Evolutionary conservation across 2,113 vertebrate genomes (phyloP).

Genomic region (Cacatua alba): DNA sequence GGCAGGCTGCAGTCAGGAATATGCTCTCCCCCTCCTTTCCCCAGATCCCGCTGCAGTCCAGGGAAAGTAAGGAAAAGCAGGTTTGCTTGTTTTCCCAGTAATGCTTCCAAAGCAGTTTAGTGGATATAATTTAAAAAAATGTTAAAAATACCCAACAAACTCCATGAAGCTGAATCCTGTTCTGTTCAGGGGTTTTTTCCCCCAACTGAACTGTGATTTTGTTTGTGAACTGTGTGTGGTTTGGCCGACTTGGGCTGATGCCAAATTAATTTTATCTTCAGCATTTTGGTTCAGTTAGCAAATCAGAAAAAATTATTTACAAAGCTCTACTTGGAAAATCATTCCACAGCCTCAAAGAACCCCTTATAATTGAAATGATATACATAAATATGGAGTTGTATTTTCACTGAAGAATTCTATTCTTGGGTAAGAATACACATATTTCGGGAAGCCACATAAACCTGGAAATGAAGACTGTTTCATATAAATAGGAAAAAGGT

Average conservation of each 20-base stretch:
- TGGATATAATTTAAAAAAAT: background rate
- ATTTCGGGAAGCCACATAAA: background rate
- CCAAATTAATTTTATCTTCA: background rate
- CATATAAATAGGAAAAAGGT: background rate
- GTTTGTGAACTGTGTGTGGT: background rate
- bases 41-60: background rate
- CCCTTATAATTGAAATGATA: background rate
- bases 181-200: background rate
- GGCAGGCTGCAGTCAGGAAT: background rate
- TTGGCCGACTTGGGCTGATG: background rate
- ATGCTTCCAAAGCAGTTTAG: background rate
- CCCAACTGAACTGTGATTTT: background rate
- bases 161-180: background rate
- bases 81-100: background rate
- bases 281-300: background rate
- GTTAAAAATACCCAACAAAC: background rate
- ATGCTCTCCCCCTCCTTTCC: rapidly evolving
- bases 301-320: background rate
- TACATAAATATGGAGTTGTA: background rate
- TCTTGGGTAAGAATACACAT: background rate
- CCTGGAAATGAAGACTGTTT: background rate
- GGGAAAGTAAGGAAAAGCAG: background rate
- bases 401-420: background rate
- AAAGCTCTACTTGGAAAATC: background rate
- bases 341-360: background rate